Percentiles rank a stretch among this genome's conserved stretches.
phyloP scores from a whole-genome alignment of 2,797 vertebrate species.

The Acrocephalus scirpaceus region DNA sequence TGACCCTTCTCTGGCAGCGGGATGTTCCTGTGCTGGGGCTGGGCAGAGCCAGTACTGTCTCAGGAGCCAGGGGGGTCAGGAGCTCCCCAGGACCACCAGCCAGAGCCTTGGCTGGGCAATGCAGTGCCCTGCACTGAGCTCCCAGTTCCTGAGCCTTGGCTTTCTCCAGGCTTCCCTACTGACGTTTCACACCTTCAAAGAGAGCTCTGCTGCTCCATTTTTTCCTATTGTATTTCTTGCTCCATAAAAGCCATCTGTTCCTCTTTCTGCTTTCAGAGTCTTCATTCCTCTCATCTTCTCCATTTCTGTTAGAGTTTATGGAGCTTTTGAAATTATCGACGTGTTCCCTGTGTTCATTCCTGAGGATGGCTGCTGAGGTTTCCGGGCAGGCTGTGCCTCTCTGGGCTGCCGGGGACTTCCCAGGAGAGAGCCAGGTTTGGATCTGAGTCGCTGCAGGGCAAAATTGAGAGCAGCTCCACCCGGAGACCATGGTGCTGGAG shows the following conservation, averaged over 20 bases:
- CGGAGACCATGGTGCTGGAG: accelerated
- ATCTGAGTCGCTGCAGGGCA: accelerated
- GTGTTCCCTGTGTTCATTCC: background rate
- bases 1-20: background rate
- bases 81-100: background rate
- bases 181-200: constrained; percentile 12
- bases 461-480: background rate
- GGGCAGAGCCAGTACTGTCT: background rate
- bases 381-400: background rate
- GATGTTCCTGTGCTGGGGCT: background rate
- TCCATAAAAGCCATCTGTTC: constrained; percentile 40
- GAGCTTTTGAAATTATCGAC: background rate
- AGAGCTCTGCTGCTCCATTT: background rate
- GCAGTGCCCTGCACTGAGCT: background rate
- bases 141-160: background rate
- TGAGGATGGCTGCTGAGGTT: background rate
- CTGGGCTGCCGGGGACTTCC: background rate
- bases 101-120: accelerated
- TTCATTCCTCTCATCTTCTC: constrained; percentile 8
- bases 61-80: accelerated
- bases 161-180: background rate
- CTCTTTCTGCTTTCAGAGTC: background rate
- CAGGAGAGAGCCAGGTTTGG: background rate
- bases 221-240: constrained; percentile 24
- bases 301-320: background rate